A percentile compares a stretch with the other conserved stretches of the same genome.
These are phyloP conservation scores for Oceanites oceanicus DNA, from an alignment of 2,113 vertebrate species.

Conservation along the genomic window DNA sequence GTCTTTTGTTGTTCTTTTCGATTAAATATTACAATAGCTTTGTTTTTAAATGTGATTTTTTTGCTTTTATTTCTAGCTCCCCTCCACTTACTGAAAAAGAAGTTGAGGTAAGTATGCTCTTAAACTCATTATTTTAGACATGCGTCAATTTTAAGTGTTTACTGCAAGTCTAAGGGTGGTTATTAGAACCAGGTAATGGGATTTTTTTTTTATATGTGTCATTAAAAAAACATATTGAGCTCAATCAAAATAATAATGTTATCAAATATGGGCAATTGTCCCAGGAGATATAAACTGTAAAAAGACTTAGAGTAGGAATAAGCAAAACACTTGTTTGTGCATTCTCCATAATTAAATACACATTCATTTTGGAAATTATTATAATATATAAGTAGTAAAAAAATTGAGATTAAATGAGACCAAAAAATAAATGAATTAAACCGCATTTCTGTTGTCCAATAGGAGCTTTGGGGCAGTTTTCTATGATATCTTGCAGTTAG, in stretches of 20 bases:
- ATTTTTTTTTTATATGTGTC: background rate
- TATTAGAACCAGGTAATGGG: background rate
- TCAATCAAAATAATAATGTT: background rate
- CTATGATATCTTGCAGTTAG: background rate
- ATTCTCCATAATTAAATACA: background rate
- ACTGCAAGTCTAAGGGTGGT: background rate
- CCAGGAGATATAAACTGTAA: background rate
- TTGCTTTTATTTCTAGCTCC: slow-evolving; percentile 78
- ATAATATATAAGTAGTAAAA: background rate
- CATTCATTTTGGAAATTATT: background rate
- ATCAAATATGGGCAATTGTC: background rate
- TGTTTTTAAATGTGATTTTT: background rate
- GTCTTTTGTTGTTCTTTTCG: background rate
- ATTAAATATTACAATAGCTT: background rate
- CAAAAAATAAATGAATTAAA: background rate
- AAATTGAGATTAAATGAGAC: background rate
- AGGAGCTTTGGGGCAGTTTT: background rate
- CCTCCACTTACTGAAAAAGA: slow-evolving; percentile 95
- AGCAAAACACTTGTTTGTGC: background rate
- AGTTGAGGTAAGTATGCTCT: slow-evolving; percentile 85
- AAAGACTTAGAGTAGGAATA: background rate
- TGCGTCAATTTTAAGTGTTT: background rate
- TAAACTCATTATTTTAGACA: background rate
- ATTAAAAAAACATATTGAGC: background rate
- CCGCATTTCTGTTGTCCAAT: background rate